Evolutionary conservation across 1,140 invertebrate genomes (phyloP), one percentile per base, ranked within the genome.

Genomic region (Drosophila pseudoobscura): DNA sequence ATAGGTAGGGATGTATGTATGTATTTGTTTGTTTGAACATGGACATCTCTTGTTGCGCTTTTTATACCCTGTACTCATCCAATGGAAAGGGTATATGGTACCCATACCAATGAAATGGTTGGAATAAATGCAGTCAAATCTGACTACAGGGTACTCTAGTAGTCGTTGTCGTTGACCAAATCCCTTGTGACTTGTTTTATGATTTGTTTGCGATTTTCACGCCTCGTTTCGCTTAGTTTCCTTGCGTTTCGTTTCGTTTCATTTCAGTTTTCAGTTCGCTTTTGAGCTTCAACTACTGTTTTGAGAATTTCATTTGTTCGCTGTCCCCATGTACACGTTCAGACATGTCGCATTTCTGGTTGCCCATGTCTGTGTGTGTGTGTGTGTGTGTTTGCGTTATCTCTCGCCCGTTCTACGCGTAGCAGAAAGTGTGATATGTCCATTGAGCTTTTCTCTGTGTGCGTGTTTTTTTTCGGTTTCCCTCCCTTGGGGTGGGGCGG

Each of bases 181-280:
- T 39, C 35, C 4, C 35, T 13, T 39, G 31, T 43, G 35, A 6
- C 2, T 29, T 64, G 68, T 56, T 74, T 72, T 72, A 78, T 82
- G 83, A 87, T 87, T 88, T 87, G 83, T 72, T 82, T 85, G 83
- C 74, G 78, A 87, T 87, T 87, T 87, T 88, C 82, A 87, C 82
- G 82, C 78, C 70, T 88, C 83, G 78, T 88, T 84, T 84, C 66
- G 66, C 62, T 80, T 76, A 62, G 72, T 76, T 77, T 78, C 64
- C 64, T 57, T 69, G 79, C 58, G 44, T 65, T 65, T 64, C 83
- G 78, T 88, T 84, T 84, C 66, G 72, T 65, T 80, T 76, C 58
- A 73, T 76, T 77, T 78, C 66, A 65, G 79, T 59, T 50, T 39
- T 39, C 11, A 39, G 65, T 71, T 64, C 64, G 68, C 62, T 78